Evolutionary conservation across 2,888 invertebrate genomes (phyloP).

Genomic region (Thera obeliscata): DNA sequence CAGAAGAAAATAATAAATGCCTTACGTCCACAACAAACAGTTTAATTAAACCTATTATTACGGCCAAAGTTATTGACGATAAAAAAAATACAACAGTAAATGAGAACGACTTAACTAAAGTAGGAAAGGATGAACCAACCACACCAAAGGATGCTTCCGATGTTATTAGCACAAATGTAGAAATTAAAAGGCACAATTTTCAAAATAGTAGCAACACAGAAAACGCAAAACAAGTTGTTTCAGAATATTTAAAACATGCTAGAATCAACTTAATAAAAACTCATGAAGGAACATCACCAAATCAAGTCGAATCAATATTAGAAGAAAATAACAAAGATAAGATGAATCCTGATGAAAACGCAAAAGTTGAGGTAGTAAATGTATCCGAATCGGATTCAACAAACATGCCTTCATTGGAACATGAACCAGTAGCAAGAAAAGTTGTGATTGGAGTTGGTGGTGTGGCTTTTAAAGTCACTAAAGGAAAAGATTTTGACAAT

Average conservation of each 20-base stretch:
- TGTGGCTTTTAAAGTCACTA: slow-evolving; percentile 83
- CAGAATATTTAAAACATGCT: slow-evolving; percentile 87
- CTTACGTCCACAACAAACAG: slow-evolving; percentile 45
- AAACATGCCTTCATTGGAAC: slow-evolving; percentile 68
- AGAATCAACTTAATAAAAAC: slow-evolving; percentile 74
- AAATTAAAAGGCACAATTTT: slow-evolving; percentile 57
- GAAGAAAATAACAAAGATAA: slow-evolving; percentile 61
- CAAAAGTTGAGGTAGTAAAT: slow-evolving; percentile 58
- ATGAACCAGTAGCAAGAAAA: slow-evolving; percentile 82
- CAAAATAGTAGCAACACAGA: slow-evolving; percentile 67
- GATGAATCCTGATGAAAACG: slow-evolving; percentile 61
- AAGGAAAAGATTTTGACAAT: slow-evolving; percentile 79
- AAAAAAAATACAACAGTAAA: slow-evolving; percentile 46
- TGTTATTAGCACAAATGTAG: slow-evolving; percentile 44
- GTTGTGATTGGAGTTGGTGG: slow-evolving; percentile 87
- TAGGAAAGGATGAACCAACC: slow-evolving; percentile 55
- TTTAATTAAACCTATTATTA: slow-evolving; percentile 45
- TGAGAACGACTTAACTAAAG: slow-evolving; percentile 49
- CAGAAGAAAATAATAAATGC: slow-evolving; percentile 50
- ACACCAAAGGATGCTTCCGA: slow-evolving; percentile 47
- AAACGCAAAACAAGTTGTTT: slow-evolving; percentile 87
- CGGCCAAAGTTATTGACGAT: slow-evolving; percentile 47
- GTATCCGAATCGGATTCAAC: slow-evolving; percentile 63
- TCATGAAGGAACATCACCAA: slow-evolving; percentile 65
- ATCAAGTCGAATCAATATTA: slow-evolving; percentile 60